phyloP scores from a whole-genome alignment of 2,113 vertebrate genomes.

The crab-eating macaque (Macaca fascicularis) region DNA sequence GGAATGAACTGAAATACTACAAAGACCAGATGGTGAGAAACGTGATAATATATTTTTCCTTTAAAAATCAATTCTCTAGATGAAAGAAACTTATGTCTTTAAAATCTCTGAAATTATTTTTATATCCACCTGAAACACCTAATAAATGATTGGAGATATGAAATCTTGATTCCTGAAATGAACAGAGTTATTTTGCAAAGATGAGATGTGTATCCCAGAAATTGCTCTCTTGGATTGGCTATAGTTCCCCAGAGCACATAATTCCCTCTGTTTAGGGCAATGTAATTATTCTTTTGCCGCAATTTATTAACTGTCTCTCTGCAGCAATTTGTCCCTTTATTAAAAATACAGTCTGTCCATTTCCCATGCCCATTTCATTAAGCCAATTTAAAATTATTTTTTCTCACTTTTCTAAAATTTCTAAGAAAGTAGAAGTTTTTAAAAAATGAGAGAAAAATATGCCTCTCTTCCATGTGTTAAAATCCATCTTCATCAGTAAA shows the following conservation, averaged over 20 bases:
- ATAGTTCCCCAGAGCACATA: neutral
- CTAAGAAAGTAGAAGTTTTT: neutral
- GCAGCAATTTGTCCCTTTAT: neutral
- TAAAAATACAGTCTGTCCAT: neutral
- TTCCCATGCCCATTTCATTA: neutral
- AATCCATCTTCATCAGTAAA: neutral
- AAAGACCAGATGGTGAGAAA: conserved; percentile 94
- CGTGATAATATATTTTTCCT: neutral
- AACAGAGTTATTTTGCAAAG: neutral
- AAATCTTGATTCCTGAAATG: neutral
- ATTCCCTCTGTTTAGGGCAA: neutral
- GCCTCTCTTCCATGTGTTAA: neutral
- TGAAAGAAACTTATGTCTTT: neutral
- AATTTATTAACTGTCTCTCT: neutral
- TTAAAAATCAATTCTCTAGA: neutral
- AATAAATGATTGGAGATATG: neutral
- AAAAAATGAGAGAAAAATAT: neutral
- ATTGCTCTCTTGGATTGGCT: neutral
- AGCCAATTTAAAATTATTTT: neutral
- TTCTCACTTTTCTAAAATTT: neutral
- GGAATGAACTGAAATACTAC: conserved; percentile 97
- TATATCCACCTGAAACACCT: neutral
- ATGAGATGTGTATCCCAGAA: neutral
- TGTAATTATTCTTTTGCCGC: neutral
- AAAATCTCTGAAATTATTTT: neutral